Evolutionary conservation across 2,113 vertebrate species (phyloP).

Genomic region (Narcine bancroftii): DNA sequence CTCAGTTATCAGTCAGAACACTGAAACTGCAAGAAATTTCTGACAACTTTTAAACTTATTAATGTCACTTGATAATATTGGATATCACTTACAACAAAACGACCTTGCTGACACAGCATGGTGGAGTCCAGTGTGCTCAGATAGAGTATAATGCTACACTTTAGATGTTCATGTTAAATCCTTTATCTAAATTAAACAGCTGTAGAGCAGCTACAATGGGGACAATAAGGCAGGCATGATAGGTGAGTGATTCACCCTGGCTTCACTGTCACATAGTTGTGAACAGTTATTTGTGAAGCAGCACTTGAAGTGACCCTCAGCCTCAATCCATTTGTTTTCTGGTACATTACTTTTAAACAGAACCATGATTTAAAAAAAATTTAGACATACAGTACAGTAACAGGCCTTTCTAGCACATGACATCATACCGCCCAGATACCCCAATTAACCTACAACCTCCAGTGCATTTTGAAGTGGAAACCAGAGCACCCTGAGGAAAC

Average conservation of each 20-base stretch:
- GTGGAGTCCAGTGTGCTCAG: not conserved
- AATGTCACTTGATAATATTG: not conserved
- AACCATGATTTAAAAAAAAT: no score
- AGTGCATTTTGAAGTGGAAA: no score
- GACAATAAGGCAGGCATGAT: not conserved
- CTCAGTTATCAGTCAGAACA: no score
- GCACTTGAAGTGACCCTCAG: not conserved
- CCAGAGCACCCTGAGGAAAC: no score
- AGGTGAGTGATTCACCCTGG: not conserved
- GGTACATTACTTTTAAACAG: not conserved
- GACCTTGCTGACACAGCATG: not conserved
- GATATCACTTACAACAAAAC: not conserved
- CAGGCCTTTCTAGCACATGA: no score
- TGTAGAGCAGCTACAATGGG: not conserved
- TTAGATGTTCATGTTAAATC: not conserved
- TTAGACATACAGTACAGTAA: no score
- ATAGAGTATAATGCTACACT: not conserved
- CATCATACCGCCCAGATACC: no score
- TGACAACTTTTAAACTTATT: not conserved
- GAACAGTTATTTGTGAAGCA: not conserved
- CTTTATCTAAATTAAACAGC: not conserved
- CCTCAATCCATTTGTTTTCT: not conserved
- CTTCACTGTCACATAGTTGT: not conserved
- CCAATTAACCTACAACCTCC: no score
- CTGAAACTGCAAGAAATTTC: not conserved